phyloP scores from a whole-genome alignment of 2,113 vertebrate species.

The Cheirogaleus medius region DNA sequence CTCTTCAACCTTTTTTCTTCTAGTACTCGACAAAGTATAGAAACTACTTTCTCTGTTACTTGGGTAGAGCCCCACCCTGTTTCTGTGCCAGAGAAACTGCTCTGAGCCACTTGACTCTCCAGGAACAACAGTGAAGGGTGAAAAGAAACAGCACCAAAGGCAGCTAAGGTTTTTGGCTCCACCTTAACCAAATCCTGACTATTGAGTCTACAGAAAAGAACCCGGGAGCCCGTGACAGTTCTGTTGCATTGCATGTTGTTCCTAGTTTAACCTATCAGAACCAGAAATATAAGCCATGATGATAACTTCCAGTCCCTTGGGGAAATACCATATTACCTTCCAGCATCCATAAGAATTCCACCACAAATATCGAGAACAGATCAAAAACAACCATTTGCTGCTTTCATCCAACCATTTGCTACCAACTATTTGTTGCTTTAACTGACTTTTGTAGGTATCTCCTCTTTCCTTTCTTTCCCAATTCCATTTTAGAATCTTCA shows the following conservation, averaged over 20 bases:
- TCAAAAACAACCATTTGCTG: neutral
- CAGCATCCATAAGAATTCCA: neutral
- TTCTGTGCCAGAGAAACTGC: conserved; percentile 43
- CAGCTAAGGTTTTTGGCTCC: neutral
- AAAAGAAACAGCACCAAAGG: conserved; percentile 17
- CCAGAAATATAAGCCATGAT: neutral
- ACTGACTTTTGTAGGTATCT: neutral
- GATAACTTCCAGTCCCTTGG: neutral
- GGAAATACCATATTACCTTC: neutral
- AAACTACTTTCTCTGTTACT: neutral
- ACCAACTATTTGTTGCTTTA: neutral
- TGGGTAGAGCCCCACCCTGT: neutral
- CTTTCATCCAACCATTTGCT: neutral
- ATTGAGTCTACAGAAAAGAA: neutral
- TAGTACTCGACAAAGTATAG: neutral
- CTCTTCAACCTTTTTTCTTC: neutral
- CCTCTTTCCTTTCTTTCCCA: neutral
- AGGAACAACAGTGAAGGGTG: conserved; percentile 13
- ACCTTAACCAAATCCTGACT: neutral
- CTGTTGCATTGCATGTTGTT: neutral
- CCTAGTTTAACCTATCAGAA: neutral
- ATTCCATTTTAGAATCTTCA: too few relatives aligned
- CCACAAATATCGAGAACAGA: neutral
- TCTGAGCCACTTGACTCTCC: conserved; percentile 9
- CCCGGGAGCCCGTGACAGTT: neutral